These are phyloP conservation scores for Philantomba maxwellii DNA, from an alignment of 2,113 vertebrate genomes.

Conservation along the genomic window DNA sequence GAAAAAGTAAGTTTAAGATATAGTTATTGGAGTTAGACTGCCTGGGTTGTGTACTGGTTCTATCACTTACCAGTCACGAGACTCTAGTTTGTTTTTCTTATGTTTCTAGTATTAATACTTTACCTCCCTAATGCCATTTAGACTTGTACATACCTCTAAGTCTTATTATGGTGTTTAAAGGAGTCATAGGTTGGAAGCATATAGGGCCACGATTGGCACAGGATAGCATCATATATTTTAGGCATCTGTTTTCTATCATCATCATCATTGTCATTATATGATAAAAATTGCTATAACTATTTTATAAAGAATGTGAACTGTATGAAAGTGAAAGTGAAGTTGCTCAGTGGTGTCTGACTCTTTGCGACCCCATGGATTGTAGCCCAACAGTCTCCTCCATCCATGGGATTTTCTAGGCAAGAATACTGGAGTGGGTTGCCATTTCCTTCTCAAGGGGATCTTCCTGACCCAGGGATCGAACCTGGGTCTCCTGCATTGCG, in stretches of 20 bases:
- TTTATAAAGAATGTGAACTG: neutral
- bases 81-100: neutral
- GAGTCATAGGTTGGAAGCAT: neutral
- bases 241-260: neutral
- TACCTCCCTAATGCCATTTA: neutral
- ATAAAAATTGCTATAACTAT: neutral
- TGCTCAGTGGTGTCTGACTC: too few species aligned
- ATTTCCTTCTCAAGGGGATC: too few species aligned
- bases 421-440: too few species aligned
- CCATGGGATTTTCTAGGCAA: too few species aligned
- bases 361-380: too few species aligned
- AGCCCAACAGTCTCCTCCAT: too few species aligned
- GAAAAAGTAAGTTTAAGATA: neutral
- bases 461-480: too few species aligned
- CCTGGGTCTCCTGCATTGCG: accelerated
- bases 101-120: neutral
- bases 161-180: neutral
- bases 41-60: neutral
- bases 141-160: neutral
- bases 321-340: too few species aligned
- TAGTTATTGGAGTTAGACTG: neutral
- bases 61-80: neutral
- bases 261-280: neutral
- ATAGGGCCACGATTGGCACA: neutral
- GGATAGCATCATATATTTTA: neutral